Evolutionary conservation across 1,140 invertebrate genomes (phyloP).

Genomic region (Acyrthosiphon pisum): DNA sequence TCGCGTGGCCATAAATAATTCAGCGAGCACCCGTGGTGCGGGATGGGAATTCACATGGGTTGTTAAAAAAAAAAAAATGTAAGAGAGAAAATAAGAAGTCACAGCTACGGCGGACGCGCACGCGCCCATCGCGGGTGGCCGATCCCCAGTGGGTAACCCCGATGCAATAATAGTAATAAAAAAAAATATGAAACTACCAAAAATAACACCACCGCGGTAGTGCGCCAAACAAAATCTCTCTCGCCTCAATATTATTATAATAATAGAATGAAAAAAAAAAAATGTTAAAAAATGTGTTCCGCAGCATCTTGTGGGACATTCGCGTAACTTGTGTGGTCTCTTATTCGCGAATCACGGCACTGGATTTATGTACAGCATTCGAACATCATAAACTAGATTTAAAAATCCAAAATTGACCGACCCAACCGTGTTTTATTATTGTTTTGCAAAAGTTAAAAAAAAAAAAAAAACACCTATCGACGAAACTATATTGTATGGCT

Average conservation of each 20-base stretch:
- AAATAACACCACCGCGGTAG: neutral
- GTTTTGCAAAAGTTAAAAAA: too few species aligned
- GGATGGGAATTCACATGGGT: neutral
- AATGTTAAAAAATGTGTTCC: neutral
- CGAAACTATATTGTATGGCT: too few species aligned
- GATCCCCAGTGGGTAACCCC: neutral
- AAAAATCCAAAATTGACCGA: neutral
- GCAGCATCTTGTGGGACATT: neutral
- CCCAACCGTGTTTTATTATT: neutral
- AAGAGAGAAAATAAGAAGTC: conserved; percentile 13
- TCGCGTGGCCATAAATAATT: neutral
- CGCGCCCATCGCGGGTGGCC: neutral
- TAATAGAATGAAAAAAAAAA: neutral
- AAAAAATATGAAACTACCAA: neutral
- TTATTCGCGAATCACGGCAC: neutral
- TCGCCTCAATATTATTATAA: neutral
- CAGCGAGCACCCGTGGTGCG: neutral
- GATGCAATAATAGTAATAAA: neutral
- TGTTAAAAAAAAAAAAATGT: neutral
- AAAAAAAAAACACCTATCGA: too few species aligned
- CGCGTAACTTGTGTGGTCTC: neutral
- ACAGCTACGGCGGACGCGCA: neutral
- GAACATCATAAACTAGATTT: neutral
- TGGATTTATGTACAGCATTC: neutral
- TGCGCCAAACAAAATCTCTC: neutral